A percentile compares a stretch with the other conserved stretches of the same genome.
Evolutionary conservation across 2,888 invertebrate genomes (phyloP).

Genomic region (Mellilla xanthometata): DNA sequence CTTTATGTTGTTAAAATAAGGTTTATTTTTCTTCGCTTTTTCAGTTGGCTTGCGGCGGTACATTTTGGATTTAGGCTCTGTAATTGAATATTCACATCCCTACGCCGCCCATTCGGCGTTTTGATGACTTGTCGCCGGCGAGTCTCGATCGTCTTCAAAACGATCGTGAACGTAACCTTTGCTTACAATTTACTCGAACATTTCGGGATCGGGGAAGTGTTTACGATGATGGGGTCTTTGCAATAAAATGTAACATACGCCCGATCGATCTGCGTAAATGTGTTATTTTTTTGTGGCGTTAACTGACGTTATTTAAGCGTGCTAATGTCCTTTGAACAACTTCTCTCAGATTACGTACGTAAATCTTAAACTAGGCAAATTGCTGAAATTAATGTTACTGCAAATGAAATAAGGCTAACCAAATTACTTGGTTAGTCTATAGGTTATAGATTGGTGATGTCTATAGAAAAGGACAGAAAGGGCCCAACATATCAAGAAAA

Average conservation of each 20-base stretch:
- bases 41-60: conserved; percentile 4
- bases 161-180: conserved; percentile 9
- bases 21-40: conserved; percentile 35
- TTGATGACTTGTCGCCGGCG: conserved; percentile 50
- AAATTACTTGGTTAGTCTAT: no score
- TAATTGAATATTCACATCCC: conserved; percentile 71
- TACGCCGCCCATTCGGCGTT: conserved; percentile 50
- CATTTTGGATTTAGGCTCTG: conserved; percentile 48
- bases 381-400: no score
- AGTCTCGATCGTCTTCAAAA: conserved; percentile 38
- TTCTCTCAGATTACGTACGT: no score
- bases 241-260: conserved; percentile 12
- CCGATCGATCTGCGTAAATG: conserved; percentile 1
- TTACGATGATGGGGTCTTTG: conserved; percentile 12
- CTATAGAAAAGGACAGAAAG: no score
- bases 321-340: no score
- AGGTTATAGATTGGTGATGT: no score
- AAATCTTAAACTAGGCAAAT: no score
- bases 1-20: conserved; percentile 29
- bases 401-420: no score
- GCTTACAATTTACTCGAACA: conserved; percentile 5
- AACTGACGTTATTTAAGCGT: no score
- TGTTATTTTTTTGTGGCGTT: no score
- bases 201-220: conserved; percentile 9
- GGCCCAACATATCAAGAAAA: no score